These are phyloP conservation scores for Pseudomyrmex cubaensis DNA, from an alignment of 1,140 invertebrate species.

Conservation along the genomic window DNA sequence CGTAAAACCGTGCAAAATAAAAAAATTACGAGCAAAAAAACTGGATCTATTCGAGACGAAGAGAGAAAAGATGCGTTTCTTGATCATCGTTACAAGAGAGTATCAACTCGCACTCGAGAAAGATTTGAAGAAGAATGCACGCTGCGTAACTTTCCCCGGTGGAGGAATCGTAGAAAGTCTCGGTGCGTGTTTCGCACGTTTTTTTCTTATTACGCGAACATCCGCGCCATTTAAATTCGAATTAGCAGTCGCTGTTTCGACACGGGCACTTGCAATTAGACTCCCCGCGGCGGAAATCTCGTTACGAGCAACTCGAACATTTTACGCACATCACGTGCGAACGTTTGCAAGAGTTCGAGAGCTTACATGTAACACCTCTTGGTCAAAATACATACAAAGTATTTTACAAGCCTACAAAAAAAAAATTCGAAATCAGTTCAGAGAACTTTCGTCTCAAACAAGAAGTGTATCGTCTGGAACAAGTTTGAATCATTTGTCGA, in stretches of 20 bases:
- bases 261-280: conserved; percentile 1
- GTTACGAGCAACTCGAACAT: background rate
- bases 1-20: background rate
- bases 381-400: too few species aligned
- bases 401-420: too few species aligned
- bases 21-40: background rate
- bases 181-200: background rate
- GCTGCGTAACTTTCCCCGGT: conserved; percentile 8
- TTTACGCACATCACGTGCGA: background rate
- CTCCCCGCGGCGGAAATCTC: background rate
- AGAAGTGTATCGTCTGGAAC: too few species aligned
- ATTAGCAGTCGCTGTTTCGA: conserved; percentile 18
- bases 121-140: conserved; percentile 7
- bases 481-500: too few species aligned
- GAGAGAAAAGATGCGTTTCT: background rate
- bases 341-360: background rate
- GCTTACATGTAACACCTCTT: background rate
- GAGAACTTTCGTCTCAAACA: background rate
- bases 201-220: conserved; percentile 3
- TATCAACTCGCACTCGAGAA: background rate
- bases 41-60: background rate
- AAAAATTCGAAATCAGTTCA: background rate
- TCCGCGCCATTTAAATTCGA: conserved; percentile 42
- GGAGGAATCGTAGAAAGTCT: conserved; percentile 31
- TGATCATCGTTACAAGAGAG: background rate